These are phyloP conservation scores for Origma solitaria DNA, from an alignment of 2,113 vertebrate species.

Conservation along the genomic window DNA sequence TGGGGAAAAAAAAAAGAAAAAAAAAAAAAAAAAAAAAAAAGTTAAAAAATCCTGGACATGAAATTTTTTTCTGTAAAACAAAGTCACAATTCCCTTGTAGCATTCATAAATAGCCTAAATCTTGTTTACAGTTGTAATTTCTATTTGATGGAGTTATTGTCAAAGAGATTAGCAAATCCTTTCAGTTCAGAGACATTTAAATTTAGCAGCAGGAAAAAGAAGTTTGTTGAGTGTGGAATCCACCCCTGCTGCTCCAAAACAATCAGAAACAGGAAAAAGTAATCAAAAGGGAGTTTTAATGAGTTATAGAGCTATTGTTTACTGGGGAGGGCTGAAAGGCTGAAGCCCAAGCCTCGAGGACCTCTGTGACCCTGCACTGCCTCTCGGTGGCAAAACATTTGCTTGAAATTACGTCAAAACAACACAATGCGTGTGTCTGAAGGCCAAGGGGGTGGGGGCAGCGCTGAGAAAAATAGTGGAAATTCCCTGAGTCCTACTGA, in stretches of 20 bases:
- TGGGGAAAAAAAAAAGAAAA: background rate
- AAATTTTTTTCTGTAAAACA: background rate
- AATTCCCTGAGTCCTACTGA: constrained; percentile 64
- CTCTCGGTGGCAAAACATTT: constrained; percentile 67
- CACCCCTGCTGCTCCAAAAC: constrained; percentile 74
- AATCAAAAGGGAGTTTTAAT: constrained; percentile 82
- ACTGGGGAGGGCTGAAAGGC: constrained; percentile 44
- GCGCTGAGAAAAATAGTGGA: constrained; percentile 67
- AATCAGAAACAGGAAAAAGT: constrained; percentile 88
- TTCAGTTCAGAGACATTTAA: constrained; percentile 72
- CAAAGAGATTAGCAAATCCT: background rate
- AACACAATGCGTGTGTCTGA: constrained; percentile 64
- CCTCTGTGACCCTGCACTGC: constrained; percentile 66
- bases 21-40: background rate
- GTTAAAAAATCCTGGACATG: background rate
- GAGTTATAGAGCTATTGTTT: constrained; percentile 85
- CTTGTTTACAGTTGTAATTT: constrained; percentile 30
- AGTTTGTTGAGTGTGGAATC: constrained; percentile 66
- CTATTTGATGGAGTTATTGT: background rate
- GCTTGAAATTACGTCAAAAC: constrained; percentile 74
- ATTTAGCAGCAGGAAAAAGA: constrained; percentile 76
- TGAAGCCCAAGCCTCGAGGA: constrained; percentile 38
- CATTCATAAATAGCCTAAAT: background rate
- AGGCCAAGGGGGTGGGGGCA: constrained; percentile 1
- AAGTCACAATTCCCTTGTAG: background rate